These are phyloP conservation scores for Lepilemur ruficaudatus DNA, from an alignment of 2,797 vertebrate species.

Conservation along the genomic window DNA sequence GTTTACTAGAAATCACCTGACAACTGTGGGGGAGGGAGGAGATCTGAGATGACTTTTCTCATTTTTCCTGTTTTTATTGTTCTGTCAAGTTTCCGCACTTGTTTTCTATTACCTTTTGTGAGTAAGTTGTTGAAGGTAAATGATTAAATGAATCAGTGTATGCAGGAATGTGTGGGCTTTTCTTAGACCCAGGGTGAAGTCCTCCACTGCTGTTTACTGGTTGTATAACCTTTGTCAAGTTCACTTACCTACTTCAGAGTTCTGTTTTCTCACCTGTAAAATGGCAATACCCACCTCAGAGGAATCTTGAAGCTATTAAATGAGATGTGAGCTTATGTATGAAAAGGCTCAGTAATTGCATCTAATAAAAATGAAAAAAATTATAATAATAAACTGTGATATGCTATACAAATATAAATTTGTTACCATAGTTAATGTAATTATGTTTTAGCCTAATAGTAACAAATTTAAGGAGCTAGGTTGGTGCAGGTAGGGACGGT, in stretches of 20 bases:
- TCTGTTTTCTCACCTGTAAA: background rate
- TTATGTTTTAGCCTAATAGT: background rate
- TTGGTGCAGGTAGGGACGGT: background rate
- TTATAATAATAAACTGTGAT: background rate
- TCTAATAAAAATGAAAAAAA: conserved; percentile 5
- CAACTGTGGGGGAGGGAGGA: background rate
- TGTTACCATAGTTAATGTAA: background rate
- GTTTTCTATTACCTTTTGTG: conserved; percentile 32
- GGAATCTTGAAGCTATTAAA: background rate
- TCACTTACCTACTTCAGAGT: background rate
- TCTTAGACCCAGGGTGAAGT: background rate
- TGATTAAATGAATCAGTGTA: background rate
- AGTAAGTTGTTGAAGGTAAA: conserved; percentile 2
- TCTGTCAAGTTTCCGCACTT: background rate
- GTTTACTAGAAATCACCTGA: conserved; percentile 30
- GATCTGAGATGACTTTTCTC: conserved; percentile 7
- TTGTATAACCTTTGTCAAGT: background rate
- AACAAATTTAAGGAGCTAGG: conserved; percentile 12
- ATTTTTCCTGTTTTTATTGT: conserved; percentile 36
- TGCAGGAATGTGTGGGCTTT: background rate
- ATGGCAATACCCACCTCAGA: background rate
- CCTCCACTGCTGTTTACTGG: background rate
- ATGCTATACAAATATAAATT: conserved; percentile 15
- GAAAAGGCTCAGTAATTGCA: conserved; percentile 4
- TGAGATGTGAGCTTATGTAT: background rate